These are phyloP conservation scores for Fistularia commersonii DNA, from an alignment of 2,797 vertebrate species.

Conservation along the genomic window DNA sequence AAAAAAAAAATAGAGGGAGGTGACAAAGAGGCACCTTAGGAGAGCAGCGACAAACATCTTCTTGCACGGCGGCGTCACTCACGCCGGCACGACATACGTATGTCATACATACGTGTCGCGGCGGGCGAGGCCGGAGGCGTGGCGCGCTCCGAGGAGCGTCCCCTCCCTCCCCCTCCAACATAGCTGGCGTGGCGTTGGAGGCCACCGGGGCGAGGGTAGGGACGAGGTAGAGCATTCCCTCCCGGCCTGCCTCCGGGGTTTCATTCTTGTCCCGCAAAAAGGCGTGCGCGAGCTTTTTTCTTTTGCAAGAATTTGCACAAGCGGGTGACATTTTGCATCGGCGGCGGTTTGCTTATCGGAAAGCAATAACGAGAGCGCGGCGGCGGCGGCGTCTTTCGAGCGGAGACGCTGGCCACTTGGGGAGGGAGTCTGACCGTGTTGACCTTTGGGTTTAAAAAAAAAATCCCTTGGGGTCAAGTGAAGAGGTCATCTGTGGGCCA, in stretches of 20 bases:
- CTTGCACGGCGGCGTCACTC: no score
- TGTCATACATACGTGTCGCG: no score
- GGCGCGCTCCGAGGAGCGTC: slow-evolving; percentile 46
- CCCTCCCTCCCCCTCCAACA: no score
- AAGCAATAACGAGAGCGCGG: slow-evolving; percentile 49
- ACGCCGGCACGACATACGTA: no score
- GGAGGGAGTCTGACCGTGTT: slow-evolving; percentile 53
- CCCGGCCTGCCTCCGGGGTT: slow-evolving; percentile 28
- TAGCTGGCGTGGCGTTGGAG: slow-evolving; percentile 56
- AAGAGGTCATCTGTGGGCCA: slow-evolving; percentile 57
- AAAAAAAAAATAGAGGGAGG: slow-evolving; percentile 48
- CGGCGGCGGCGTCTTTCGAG: slow-evolving; percentile 46
- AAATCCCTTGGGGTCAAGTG: slow-evolving; percentile 60
- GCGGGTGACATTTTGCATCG: no score
- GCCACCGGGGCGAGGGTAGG: slow-evolving; percentile 39
- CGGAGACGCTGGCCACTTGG: slow-evolving; percentile 36
- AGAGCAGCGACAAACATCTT: slow-evolving; percentile 30
- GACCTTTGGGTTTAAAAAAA: slow-evolving; percentile 61
- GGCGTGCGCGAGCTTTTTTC: no score
- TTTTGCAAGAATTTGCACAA: no score
- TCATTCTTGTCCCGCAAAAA: slow-evolving; percentile 42
- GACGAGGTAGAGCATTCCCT: slow-evolving; percentile 22
- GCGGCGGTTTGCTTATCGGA: slow-evolving; percentile 61
- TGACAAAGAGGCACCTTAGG: slow-evolving; percentile 24
- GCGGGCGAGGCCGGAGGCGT: slow-evolving; percentile 61